These are phyloP conservation scores for Eudyptes chrysolophus DNA, from an alignment of 2,113 vertebrate genomes.

Conservation along the genomic window DNA sequence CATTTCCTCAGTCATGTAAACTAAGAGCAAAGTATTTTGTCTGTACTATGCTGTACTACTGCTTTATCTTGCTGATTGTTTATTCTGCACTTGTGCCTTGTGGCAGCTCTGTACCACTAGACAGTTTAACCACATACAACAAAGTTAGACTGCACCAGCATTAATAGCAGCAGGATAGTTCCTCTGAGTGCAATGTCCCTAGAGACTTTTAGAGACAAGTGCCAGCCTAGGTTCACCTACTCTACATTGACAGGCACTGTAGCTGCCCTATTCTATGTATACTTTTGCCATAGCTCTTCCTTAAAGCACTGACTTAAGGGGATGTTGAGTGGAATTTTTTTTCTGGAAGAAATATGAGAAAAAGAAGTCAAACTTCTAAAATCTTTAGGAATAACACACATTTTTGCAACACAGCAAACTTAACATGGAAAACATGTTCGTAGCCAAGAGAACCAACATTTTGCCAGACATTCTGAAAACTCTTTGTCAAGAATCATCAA, in stretches of 20 bases:
- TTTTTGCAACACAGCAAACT: not conserved
- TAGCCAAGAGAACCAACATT: not conserved
- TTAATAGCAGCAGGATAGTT: not conserved
- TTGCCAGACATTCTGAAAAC: not conserved
- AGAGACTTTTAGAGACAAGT: not conserved
- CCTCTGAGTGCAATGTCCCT: not conserved
- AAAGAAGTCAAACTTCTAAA: not conserved
- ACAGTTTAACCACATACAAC: not conserved
- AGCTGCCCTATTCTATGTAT: not conserved
- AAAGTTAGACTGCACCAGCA: not conserved
- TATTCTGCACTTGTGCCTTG: not conserved
- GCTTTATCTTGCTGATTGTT: not conserved
- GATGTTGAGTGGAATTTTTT: not conserved
- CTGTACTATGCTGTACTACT: not conserved
- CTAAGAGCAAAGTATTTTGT: not conserved
- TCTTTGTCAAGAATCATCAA: not conserved
- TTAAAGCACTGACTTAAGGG: not conserved
- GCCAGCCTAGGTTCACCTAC: not conserved
- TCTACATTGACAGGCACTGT: not conserved
- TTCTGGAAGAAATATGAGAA: not conserved
- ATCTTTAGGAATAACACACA: not conserved
- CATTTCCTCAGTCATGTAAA: not conserved
- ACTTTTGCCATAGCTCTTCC: not conserved
- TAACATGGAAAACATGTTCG: not conserved
- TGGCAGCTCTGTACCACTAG: not conserved